Conservation (phyloP, 64 coral and sea anemone genomes). For the Montipora cactus region DNA sequence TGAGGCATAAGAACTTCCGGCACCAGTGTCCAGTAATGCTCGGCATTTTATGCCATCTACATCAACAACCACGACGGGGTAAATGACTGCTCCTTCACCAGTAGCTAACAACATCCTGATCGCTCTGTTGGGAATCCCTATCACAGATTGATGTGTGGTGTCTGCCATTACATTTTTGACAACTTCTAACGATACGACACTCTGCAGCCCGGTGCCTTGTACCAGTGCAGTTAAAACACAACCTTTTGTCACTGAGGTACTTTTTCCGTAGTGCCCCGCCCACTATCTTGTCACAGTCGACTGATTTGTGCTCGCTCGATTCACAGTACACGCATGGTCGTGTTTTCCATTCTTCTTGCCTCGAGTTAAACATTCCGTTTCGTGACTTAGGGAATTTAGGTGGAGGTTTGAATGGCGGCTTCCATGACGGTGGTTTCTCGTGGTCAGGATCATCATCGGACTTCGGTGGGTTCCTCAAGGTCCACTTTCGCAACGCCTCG, state of each 20-base stretch:
- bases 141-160: conserved; percentile 69
- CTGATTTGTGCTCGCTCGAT: conserved; percentile 32
- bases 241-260: conserved; percentile 17
- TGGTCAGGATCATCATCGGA: too few relatives aligned
- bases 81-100: not conserved
- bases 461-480: not conserved
- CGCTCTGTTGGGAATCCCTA: not conserved
- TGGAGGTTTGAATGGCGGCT: too few relatives aligned
- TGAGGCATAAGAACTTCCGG: conserved; percentile 30
- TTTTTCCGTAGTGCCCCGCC: conserved; percentile 9
- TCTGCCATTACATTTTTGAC: conserved; percentile 15
- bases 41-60: conserved; percentile 50
- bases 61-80: conserved; percentile 37
- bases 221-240: conserved; percentile 74
- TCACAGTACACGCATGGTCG: conserved; percentile 67
- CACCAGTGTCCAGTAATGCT: conserved; percentile 41
- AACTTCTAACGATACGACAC: conserved; percentile 21
- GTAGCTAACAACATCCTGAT: conserved; percentile 3
- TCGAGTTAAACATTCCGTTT: conserved; percentile 49
- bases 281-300: conserved; percentile 31
- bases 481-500: conserved; percentile 57
- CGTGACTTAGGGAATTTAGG: conserved; percentile 11
- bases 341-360: conserved; percentile 12
- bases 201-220: conserved; percentile 35
- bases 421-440: too few relatives aligned